Evolutionary conservation across 2,797 vertebrate species (phyloP).

Genomic region (Catharus ustulatus): DNA sequence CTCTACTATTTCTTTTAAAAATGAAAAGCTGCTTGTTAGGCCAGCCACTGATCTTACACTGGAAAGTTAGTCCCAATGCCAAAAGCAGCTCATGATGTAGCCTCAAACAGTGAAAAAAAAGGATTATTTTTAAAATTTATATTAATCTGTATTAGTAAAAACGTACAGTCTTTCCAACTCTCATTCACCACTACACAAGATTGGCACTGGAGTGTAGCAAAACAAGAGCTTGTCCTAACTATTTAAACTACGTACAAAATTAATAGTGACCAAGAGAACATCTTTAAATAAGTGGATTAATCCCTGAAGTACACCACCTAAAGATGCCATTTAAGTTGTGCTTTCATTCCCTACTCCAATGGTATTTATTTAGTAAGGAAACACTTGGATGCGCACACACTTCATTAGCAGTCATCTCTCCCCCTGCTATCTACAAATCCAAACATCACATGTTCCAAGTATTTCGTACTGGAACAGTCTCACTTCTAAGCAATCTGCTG

Average conservation of each 20-base stretch:
- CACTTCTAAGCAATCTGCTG: slow-evolving; percentile 5
- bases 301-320: background rate
- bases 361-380: slow-evolving; percentile 14
- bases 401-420: slow-evolving; percentile 16
- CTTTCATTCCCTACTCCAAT: background rate
- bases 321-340: background rate
- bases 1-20: background rate
- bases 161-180: background rate
- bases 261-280: background rate
- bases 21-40: background rate
- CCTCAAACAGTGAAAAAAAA: background rate
- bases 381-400: background rate
- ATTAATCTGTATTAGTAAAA: background rate
- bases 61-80: background rate
- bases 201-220: background rate
- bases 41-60: background rate
- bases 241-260: background rate
- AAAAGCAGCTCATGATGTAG: background rate
- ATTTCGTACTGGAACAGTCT: background rate
- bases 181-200: background rate
- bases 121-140: background rate
- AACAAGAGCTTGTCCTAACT: background rate
- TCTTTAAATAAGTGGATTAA: background rate
- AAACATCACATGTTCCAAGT: slow-evolving; percentile 5
- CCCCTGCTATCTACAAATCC: background rate